Evolutionary conservation across 2,797 vertebrate genomes (phyloP).

Genomic region (Trematomus bernacchii): DNA sequence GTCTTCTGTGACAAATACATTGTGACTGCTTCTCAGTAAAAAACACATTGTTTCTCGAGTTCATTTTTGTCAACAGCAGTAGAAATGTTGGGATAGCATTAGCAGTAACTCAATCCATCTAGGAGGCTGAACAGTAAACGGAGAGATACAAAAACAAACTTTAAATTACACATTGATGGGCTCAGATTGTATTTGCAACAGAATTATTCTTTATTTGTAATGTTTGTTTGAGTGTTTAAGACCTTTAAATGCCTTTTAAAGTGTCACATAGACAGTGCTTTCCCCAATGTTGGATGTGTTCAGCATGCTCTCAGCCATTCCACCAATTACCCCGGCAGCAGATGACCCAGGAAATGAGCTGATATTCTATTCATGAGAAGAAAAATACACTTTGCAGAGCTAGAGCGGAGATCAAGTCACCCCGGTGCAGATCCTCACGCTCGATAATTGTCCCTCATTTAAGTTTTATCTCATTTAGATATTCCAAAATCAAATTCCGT

Average conservation of each 20-base stretch:
- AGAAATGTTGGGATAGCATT: no score
- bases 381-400: constrained; percentile 67
- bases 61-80: no score
- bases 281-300: constrained; percentile 33
- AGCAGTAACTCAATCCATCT: no score
- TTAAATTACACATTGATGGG: no score
- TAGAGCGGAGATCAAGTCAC: constrained; percentile 53
- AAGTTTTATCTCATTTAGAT: constrained; percentile 67
- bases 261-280: neutral
- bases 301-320: constrained; percentile 35
- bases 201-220: neutral
- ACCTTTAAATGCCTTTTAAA: neutral
- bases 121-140: no score
- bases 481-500: constrained; percentile 40
- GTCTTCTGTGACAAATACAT: no score
- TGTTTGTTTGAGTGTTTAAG: neutral
- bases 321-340: constrained; percentile 60
- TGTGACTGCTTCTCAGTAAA: no score
- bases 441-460: constrained; percentile 68
- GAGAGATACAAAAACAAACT: no score
- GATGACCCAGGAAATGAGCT: constrained; percentile 78
- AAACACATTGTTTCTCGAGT: no score
- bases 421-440: constrained; percentile 33
- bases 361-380: constrained; percentile 73
- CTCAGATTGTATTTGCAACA: neutral